These are phyloP conservation scores for Oophaga pumilio DNA, from an alignment of 2,113 vertebrate genomes.

Conservation along the genomic window DNA sequence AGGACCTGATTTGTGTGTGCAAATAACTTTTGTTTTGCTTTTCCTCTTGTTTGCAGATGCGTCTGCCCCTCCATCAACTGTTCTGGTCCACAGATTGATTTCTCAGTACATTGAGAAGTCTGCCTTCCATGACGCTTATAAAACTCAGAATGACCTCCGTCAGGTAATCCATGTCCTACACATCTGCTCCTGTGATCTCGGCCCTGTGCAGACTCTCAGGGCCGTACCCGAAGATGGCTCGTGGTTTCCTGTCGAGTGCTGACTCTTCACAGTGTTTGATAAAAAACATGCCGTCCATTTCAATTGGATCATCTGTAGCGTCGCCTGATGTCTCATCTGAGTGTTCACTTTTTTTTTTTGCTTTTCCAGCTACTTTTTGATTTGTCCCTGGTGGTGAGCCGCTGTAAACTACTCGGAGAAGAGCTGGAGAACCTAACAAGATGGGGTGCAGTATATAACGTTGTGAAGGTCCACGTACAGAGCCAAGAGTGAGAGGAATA, in stretches of 20 bases:
- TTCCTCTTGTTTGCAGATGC: slow-evolving; percentile 65
- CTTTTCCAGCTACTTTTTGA: slow-evolving; percentile 72
- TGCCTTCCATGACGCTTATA: slow-evolving; percentile 69
- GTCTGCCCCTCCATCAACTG: slow-evolving; percentile 70
- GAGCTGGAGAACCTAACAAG: slow-evolving; percentile 76
- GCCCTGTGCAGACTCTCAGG: too few relatives aligned
- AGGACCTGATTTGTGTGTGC: too few relatives aligned
- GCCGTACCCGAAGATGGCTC: too few relatives aligned
- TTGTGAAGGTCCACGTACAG: slow-evolving; percentile 68
- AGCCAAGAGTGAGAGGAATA: slow-evolving; percentile 73
- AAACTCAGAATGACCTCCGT: slow-evolving; percentile 65
- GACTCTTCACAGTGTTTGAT: too few relatives aligned
- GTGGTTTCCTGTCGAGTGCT: too few relatives aligned
- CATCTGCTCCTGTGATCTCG: too few relatives aligned
- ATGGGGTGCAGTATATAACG: slow-evolving; percentile 77
- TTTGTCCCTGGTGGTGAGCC: slow-evolving; percentile 70
- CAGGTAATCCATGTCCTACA: slow-evolving; percentile 67
- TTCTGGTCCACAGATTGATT: slow-evolving; percentile 75
- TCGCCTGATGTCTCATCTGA: neutral
- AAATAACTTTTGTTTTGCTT: neutral
- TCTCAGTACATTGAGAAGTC: slow-evolving; percentile 70
- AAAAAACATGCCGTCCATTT: too few relatives aligned
- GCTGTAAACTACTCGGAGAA: slow-evolving; percentile 72
- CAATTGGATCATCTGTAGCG: neutral
- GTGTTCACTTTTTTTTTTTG: neutral